These are phyloP conservation scores for Agelas oroides DNA, from an alignment of 37 sponge, comb jelly and placozoan species.

Conservation along the genomic window DNA sequence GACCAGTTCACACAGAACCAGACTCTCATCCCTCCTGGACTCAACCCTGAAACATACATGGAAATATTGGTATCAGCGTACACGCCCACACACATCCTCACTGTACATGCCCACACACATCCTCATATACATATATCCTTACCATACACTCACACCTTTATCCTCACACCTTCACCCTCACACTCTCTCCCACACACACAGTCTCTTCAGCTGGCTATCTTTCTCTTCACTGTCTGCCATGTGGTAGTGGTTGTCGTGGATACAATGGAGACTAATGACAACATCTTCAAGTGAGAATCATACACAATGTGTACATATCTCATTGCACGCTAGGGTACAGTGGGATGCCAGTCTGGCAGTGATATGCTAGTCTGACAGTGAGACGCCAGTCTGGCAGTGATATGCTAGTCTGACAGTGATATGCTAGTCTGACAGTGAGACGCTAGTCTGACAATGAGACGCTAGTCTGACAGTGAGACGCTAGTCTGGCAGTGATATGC, in stretches of 20 bases:
- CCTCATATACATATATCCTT: too few relatives aligned
- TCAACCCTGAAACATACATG: conserved; percentile 62
- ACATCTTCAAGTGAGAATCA: conserved; percentile 63
- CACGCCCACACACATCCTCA: too few relatives aligned
- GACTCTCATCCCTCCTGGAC: conserved; percentile 29
- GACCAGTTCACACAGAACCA: conserved; percentile 50
- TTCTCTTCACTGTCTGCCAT: conserved; percentile 80
- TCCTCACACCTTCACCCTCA: neutral
- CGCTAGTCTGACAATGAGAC: too few relatives aligned
- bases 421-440: too few relatives aligned
- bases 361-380: too few relatives aligned
- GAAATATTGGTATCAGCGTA: conserved; percentile 62
- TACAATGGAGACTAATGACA: conserved; percentile 56
- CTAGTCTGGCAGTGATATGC: too few relatives aligned
- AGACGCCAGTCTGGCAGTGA: too few relatives aligned
- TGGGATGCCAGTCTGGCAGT: too few relatives aligned
- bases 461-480: too few relatives aligned
- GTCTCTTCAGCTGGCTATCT: conserved; percentile 78
- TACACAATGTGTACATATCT: neutral
- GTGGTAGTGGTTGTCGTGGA: conserved; percentile 78
- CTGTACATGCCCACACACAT: too few relatives aligned
- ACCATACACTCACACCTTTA: too few relatives aligned
- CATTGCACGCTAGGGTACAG: neutral
- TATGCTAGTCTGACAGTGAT: too few relatives aligned
- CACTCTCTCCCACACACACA: neutral